phyloP scores from a whole-genome alignment of 1,140 invertebrate species.

The Pararge aegeria region DNA sequence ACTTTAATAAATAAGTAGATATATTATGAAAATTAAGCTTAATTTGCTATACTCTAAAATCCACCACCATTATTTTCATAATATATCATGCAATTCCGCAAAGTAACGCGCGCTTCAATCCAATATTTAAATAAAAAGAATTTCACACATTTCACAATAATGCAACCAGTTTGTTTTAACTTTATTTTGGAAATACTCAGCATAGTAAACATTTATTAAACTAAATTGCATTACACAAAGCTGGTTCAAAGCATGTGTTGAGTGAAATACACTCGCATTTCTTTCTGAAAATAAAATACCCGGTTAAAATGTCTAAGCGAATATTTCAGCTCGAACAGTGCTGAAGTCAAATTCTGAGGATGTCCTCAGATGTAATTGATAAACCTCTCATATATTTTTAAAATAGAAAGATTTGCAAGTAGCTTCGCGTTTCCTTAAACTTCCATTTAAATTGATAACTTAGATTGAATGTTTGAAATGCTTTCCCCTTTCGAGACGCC shows the following conservation, averaged over 20 bases:
- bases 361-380: neutral
- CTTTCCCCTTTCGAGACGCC: constrained; percentile 2
- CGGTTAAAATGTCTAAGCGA: neutral
- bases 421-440: constrained; percentile 1
- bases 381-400: neutral
- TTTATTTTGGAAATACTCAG: no score
- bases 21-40: no score
- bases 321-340: neutral
- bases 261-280: neutral
- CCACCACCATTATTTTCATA: no score
- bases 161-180: no score
- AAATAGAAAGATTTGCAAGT: constrained; percentile 2
- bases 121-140: no score
- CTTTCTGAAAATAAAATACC: no score
- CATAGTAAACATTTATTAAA: neutral
- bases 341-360: neutral
- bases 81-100: no score
- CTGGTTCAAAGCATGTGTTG: neutral
- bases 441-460: constrained; percentile 12
- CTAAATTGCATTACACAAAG: neutral
- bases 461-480: constrained; percentile 12
- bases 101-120: no score
- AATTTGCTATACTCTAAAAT: no score
- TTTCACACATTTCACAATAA: no score
- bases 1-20: no score